Evolutionary conservation across 2,797 vertebrate genomes (phyloP), one percentile per base, ranked within the genome.

Genomic region (Hemitrygon akajei): DNA sequence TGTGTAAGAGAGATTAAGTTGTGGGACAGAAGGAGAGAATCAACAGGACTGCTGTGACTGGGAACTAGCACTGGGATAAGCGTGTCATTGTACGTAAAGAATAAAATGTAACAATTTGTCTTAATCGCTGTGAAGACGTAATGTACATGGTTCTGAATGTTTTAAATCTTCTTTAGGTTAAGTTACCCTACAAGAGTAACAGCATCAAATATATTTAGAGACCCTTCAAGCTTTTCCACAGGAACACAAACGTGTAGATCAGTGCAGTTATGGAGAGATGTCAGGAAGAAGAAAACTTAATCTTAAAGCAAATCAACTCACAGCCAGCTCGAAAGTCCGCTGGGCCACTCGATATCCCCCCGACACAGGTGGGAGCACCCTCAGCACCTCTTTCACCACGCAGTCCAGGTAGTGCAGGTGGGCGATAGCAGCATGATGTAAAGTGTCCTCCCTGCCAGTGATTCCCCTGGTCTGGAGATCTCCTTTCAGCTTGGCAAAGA

Each of bases 311-410:
- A 40, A 63, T 9, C 34, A 73, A 97, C 98, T 98, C 96, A 99
- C 99, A 0, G 99, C 98, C 0, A 99, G 97, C 95, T 99, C 99
- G 0, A 99, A 99, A 94, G 99, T 99, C 96, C 99, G 98, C 95
- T 99, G 96, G 94, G 99, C 99, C 0, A 98, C 98, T n/a, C 99
- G 96, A 95, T 99, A 99, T 5, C 98, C 99, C 0, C 99, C 99
- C 0, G 99, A 99, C 69, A 99, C 97, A 0, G 99, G 99, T 0
- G 98, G 98, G 94, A 98, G 99, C 93, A 99, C 98, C 66, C 98
- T 97, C 94, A 99, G 97, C 79, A 99, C 98, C 95, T 99, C 99
- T 96, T 99, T 99, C 96, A 99, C 98, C 95, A 99, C 98, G 0
- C 98, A 99, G 96, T 99, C 98, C 96, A 99, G 97, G 96, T 99